Percentiles rank a stretch among this genome's conserved stretches.
Conservation (phyloP, 2,888 invertebrate genomes). For the Catocala nupta region DNA sequence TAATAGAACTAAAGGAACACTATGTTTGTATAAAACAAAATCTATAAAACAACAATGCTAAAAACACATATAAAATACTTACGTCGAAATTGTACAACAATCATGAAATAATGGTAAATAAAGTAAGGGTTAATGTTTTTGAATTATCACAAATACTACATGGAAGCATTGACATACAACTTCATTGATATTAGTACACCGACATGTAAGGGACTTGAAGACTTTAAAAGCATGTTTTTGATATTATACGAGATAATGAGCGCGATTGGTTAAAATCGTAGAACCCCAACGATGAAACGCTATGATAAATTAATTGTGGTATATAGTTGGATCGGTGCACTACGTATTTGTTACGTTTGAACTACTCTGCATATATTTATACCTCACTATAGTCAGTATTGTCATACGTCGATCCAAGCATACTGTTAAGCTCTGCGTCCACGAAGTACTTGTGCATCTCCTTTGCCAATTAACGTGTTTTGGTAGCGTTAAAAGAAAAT, state of each 20-base stretch:
- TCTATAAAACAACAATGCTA: slow-evolving; percentile 21
- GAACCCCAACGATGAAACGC: slow-evolving; percentile 38
- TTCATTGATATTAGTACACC: slow-evolving; percentile 33
- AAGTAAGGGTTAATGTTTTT: slow-evolving; percentile 67
- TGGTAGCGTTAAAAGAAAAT: slow-evolving; percentile 84
- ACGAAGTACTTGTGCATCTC: slow-evolving; percentile 94
- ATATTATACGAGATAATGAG: slow-evolving; percentile 27
- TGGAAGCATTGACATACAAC: slow-evolving; percentile 69
- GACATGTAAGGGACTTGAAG: slow-evolving; percentile 20
- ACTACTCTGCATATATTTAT: slow-evolving; percentile 63
- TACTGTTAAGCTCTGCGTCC: slow-evolving; percentile 93
- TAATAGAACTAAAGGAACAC: not conserved
- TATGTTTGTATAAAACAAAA: not conserved
- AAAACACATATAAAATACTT: slow-evolving; percentile 58
- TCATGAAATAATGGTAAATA: slow-evolving; percentile 71
- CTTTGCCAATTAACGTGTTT: slow-evolving; percentile 87
- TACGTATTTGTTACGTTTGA: slow-evolving; percentile 44
- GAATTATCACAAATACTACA: slow-evolving; percentile 79
- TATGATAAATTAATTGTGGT: slow-evolving; percentile 46
- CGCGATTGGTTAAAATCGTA: slow-evolving; percentile 25
- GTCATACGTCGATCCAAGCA: slow-evolving; percentile 89
- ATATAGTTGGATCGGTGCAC: slow-evolving; percentile 36
- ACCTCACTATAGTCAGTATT: slow-evolving; percentile 85
- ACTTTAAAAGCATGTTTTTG: slow-evolving; percentile 30
- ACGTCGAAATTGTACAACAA: slow-evolving; percentile 75